Conservation (phyloP, 2,113 vertebrate species). For the Microtus oregoni region DNA sequence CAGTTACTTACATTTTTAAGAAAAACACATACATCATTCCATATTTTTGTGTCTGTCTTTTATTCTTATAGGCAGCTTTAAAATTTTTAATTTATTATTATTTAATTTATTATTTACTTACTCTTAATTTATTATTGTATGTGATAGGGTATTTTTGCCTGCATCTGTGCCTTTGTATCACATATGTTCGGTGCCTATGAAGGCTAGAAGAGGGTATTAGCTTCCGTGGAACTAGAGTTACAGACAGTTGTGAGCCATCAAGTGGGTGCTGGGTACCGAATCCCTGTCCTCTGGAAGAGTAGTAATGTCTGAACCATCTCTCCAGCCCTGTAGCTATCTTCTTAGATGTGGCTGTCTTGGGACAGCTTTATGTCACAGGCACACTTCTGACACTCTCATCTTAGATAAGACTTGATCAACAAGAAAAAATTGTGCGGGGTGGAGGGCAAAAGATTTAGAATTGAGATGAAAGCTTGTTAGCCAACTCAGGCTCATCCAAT, state of each 20-base stretch:
- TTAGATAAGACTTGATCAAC: not conserved
- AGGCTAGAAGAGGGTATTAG: not conserved
- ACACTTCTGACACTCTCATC: not conserved
- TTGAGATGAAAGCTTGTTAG: not conserved
- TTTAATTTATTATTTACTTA: not conserved
- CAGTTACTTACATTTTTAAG: not conserved
- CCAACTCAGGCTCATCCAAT: not conserved
- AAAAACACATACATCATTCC: not conserved
- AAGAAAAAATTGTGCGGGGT: not conserved
- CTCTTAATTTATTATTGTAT: not conserved
- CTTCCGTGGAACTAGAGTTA: not conserved
- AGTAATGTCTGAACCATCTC: not conserved
- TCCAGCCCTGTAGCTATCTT: not conserved
- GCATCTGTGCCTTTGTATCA: not conserved
- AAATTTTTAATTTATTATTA: not conserved
- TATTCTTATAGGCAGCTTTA: not conserved
- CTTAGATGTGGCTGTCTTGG: not conserved
- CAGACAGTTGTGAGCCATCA: not conserved
- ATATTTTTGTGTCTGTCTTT: not conserved
- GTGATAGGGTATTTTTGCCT: not conserved
- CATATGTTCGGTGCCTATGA: no score
- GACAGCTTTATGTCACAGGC: not conserved
- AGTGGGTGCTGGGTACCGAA: not conserved
- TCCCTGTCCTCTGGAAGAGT: not conserved
- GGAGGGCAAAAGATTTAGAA: not conserved